Percentiles rank a stretch among this genome's conserved stretches.
Evolutionary conservation across 2,797 vertebrate genomes (phyloP).

Genomic region (Momotus momota): DNA sequence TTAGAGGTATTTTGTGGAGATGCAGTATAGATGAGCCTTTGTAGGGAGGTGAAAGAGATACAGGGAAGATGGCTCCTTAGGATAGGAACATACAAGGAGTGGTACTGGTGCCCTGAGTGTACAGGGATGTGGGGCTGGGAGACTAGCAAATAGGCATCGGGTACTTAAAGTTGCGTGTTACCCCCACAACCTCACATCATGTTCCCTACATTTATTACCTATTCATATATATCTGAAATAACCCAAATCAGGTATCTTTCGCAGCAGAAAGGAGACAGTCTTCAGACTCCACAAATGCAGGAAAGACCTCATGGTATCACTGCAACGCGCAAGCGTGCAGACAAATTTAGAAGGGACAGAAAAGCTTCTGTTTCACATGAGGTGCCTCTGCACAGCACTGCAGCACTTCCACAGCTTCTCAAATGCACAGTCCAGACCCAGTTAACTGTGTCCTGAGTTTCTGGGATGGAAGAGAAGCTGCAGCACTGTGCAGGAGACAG

Average conservation of each 20-base stretch:
- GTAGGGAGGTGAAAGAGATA: neutral
- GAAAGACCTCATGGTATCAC: neutral
- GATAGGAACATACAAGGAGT: neutral
- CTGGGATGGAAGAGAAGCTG: neutral
- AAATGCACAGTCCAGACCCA: neutral
- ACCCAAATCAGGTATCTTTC: neutral
- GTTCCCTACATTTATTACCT: neutral
- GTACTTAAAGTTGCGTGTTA: neutral
- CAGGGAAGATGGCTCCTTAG: neutral
- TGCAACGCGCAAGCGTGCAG: neutral
- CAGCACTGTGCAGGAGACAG: neutral
- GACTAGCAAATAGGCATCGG: rapidly evolving
- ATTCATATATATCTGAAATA: neutral
- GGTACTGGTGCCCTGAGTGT: neutral
- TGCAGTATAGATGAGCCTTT: neutral
- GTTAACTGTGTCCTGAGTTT: neutral
- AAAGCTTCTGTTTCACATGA: neutral
- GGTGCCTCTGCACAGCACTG: neutral
- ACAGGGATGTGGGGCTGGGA: rapidly evolving
- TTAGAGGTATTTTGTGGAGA: neutral
- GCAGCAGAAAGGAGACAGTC: neutral
- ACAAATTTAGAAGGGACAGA: neutral
- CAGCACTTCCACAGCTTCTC: neutral
- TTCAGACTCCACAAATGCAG: neutral
- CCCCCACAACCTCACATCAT: neutral